These are phyloP conservation scores for Actinia tenebrosa DNA, from an alignment of 64 coral and sea anemone species.

Conservation along the genomic window DNA sequence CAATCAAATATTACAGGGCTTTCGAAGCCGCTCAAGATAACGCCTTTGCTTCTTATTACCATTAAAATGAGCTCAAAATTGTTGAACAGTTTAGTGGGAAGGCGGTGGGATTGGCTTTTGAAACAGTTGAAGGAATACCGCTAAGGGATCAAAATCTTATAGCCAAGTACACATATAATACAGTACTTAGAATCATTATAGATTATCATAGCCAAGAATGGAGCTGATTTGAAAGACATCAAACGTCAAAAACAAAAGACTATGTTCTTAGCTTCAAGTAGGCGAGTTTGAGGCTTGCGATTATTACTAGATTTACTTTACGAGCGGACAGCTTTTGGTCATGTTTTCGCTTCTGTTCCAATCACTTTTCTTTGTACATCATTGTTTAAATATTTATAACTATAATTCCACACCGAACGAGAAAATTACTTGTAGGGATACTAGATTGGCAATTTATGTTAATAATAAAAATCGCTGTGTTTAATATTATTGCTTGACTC, in stretches of 20 bases:
- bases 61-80: not conserved
- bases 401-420: not conserved
- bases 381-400: not conserved
- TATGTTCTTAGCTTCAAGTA: not conserved
- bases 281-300: not conserved
- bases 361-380: not conserved
- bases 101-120: not conserved
- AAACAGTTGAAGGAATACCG: not conserved
- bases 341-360: no score
- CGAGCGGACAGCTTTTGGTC: no score
- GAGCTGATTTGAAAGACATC: not conserved
- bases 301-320: no score
- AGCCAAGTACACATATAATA: not conserved
- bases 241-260: not conserved
- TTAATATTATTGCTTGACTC: not conserved
- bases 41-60: not conserved
- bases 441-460: not conserved
- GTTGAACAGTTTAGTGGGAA: conserved; percentile 6
- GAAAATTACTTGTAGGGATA: not conserved
- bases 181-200: not conserved
- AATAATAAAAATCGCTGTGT: not conserved
- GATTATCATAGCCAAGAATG: not conserved
- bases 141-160: not conserved
- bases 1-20: not conserved
- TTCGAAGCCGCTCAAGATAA: not conserved